Base-by-base conservation (phyloP, 2,113 vertebrate species). In the Lepisosteus oculatus region DNA sequence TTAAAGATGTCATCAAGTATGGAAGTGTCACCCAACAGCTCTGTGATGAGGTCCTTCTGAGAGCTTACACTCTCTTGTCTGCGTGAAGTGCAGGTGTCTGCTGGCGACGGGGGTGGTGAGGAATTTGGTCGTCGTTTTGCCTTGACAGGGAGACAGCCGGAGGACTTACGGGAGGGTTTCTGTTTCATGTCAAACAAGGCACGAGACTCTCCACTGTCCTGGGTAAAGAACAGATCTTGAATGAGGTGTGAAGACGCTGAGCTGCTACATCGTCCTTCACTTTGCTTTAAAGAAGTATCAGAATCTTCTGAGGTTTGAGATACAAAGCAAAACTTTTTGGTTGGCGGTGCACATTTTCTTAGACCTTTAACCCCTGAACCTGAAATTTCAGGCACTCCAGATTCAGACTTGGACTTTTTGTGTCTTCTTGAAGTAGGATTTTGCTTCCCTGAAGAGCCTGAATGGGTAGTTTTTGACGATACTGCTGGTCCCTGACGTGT, bases 21-120 rank as follows among this genome's bases (percentile, higher is more conserved):
- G 69, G 96, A 98, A 3, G 93, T 97, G 88, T 99, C 96, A 70
- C 97, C 97, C 57, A 98, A 86, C 72, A 98, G 89, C 72, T 94
- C 90, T 72, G 79, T 78, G 72, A 94, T 80, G 73, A 81, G 68
- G 68, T 71, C 77, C 55, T 73, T 77, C 76, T 82, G 80, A 14
- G n/a, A 78, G 59, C 17, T 68, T 61, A 79, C 70, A 71, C 73
- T 51, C 76, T 82, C 77, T 76, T 29, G 29, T 29, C 29, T 29
- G 29, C 29, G 6, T 61, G 8, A 4, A 4, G 3, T 59, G 47
- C 47, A 51, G 47, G 5, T 51, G 9, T 51, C 9, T 51, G 5
- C 0, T 5, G 47, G 47, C 1, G 47, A 51, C 47, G 9, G 47
- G 9, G 5, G 9, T 51, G 5, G 11, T 1, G 56, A 59, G 56